phyloP scores from a whole-genome alignment of 2,797 vertebrate species.

The Gymnocypris eckloni region DNA sequence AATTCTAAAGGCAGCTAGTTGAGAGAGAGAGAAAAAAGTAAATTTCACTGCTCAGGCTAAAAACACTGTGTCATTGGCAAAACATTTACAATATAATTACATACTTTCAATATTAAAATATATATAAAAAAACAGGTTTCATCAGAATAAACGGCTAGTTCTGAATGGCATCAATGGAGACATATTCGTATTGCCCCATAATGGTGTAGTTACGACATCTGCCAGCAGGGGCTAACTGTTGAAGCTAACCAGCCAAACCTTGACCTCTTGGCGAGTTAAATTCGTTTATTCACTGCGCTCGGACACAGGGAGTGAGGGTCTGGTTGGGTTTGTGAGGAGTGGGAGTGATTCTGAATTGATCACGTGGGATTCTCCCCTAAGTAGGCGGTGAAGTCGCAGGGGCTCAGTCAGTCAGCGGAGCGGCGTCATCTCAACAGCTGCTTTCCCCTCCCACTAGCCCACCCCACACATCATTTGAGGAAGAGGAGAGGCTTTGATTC shows the following conservation, averaged over 20 bases:
- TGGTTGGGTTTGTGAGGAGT: constrained; percentile 16
- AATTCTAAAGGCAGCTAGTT: neutral
- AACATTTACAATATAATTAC: neutral
- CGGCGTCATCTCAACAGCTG: constrained; percentile 52
- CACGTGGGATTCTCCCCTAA: constrained; percentile 78
- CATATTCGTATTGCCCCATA: neutral
- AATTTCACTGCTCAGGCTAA: neutral
- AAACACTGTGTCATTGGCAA: neutral
- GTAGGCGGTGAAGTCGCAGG: constrained; percentile 76
- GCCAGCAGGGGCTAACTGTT: constrained; percentile 20
- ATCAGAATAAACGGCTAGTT: neutral
- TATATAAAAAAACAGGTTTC: neutral
- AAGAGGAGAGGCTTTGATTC: constrained; percentile 52
- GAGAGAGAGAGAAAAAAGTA: fast-evolving
- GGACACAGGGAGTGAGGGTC: neutral
- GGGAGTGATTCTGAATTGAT: constrained; percentile 62
- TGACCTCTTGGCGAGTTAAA: constrained; percentile 60
- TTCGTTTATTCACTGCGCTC: constrained; percentile 54
- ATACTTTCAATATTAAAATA: no score
- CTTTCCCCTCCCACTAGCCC: constrained; percentile 61
- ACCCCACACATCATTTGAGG: constrained; percentile 36
- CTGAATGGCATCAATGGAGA: neutral
- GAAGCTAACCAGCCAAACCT: constrained; percentile 25
- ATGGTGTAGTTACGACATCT: constrained; percentile 13
- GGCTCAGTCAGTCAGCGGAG: constrained; percentile 67